phyloP scores from a whole-genome alignment of 2,797 vertebrate species.

The Esox masquinongy region DNA sequence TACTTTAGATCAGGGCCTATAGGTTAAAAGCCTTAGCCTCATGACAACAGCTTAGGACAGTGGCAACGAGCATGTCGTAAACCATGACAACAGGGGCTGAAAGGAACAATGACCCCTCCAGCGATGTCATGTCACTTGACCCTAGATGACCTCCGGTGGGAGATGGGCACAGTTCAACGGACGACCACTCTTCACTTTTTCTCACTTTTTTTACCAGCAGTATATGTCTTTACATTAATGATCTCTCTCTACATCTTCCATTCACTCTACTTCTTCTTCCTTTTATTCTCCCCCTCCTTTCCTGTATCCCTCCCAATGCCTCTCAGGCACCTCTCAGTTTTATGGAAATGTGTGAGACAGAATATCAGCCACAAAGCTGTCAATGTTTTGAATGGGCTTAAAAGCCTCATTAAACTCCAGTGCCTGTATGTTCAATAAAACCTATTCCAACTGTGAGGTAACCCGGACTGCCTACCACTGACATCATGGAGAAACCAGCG shows the following conservation, averaged over 20 bases:
- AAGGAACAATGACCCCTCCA: constrained; percentile 22
- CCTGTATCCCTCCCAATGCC: constrained; percentile 27
- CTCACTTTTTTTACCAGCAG: neutral
- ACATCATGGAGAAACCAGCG: constrained; percentile 53
- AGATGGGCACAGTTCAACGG: constrained; percentile 60
- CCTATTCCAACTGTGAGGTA: constrained; percentile 58
- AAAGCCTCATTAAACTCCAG: constrained; percentile 45
- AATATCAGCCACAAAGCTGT: constrained; percentile 48
- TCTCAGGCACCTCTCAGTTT: constrained; percentile 43
- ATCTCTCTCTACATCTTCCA: no score
- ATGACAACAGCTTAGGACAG: no score
- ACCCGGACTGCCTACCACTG: constrained; percentile 30
- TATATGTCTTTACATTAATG: no score
- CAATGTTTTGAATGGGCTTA: constrained; percentile 56
- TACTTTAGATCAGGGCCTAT: no score
- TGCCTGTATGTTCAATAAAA: constrained; percentile 28
- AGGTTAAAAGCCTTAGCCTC: no score
- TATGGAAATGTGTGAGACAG: constrained; percentile 56
- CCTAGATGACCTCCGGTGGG: constrained; percentile 76
- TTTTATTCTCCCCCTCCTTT: neutral
- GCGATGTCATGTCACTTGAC: constrained; percentile 52
- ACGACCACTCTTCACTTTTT: constrained; percentile 20
- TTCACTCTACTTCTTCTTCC: neutral
- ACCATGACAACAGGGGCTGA: neutral
- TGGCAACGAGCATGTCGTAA: no score